Base-by-base conservation (phyloP, 2,113 vertebrate genomes). In the Lamprologus speciosus region DNA sequence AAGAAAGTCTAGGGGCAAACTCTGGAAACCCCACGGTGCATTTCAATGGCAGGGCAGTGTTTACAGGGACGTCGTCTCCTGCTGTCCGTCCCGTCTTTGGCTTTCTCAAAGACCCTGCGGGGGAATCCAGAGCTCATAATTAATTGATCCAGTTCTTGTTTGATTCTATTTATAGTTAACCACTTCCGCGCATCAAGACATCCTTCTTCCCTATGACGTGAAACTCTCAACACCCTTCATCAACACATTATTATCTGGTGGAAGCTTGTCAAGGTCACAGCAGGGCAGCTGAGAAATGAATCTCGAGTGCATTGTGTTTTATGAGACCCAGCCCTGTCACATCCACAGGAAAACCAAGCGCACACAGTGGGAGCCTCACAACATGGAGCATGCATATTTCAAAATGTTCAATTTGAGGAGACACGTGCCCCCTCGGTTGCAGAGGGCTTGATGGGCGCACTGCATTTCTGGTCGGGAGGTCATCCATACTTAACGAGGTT, bases 341-440 rank as follows among this genome's bases (percentile, higher is more conserved):
- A 55, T 82, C 54, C 81, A 65, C 26, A 51, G 45, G 26, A 78
- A 51, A 9, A 19, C 26, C 73, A 78, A 78, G 26, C 5, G 3
- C 37, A 40, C 79, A 0, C 84, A 31, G 81, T 10, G 47, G 70
- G 87, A 87, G 84, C 82, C 57, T 78, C 80, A 23, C 85, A 84
- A 47, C 88, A 58, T 9, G 68, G 37, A 60, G 82, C 88, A 93
- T 94, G 9, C 92, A 93, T 94, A 91, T 94, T 95, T 95, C 93
- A 78, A 95, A 88, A 93, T 31, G 85, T 79, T 91, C 85, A 65
- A 21, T 89, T 53, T 42, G 91, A 92, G 91, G 82, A 85, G 87
- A 83, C 73, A 42, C 89, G 63, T 82, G 86, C 35, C 87, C 68
- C n/a, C 68, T 50, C 3, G 12, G 73, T 55, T 68, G 60, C 89